A percentile compares a stretch with the other conserved stretches of the same genome.
Conservation (phyloP, 2,113 vertebrate genomes). For the Saccopteryx bilineata region DNA sequence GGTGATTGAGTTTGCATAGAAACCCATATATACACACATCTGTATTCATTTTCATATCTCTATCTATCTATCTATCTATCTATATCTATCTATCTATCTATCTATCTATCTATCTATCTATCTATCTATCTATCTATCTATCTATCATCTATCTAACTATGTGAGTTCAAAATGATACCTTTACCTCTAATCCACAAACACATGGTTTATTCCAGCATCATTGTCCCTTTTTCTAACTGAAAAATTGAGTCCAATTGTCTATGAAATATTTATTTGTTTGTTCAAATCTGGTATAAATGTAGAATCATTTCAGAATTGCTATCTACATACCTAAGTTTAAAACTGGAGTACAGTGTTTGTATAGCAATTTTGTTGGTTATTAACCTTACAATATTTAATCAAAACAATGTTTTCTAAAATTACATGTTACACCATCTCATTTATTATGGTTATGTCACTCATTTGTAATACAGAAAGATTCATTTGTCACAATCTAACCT, state of each 20-base stretch:
- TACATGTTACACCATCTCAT: background rate
- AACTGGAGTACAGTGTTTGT: background rate
- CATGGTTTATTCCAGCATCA: background rate
- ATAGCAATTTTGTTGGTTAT: background rate
- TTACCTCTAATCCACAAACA: constrained; percentile 2
- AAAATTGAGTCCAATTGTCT: background rate
- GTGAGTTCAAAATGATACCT: background rate
- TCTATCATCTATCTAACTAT: background rate
- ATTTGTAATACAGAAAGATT: background rate
- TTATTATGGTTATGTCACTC: background rate
- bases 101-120: background rate
- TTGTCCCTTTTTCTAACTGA: background rate
- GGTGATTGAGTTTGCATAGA: background rate
- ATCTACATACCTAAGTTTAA: background rate
- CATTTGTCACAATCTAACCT: background rate
- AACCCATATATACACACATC: background rate
- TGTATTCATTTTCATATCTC: background rate
- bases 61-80: background rate
- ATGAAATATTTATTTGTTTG: background rate
- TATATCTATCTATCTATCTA: background rate
- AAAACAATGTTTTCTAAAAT: background rate
- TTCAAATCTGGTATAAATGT: background rate
- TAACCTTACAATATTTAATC: background rate
- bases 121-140: background rate
- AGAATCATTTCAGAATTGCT: constrained; percentile 10